Percentiles rank a stretch among this genome's conserved stretches.
phyloP scores from a whole-genome alignment of 2,113 vertebrate species.

The Theropithecus gelada region DNA sequence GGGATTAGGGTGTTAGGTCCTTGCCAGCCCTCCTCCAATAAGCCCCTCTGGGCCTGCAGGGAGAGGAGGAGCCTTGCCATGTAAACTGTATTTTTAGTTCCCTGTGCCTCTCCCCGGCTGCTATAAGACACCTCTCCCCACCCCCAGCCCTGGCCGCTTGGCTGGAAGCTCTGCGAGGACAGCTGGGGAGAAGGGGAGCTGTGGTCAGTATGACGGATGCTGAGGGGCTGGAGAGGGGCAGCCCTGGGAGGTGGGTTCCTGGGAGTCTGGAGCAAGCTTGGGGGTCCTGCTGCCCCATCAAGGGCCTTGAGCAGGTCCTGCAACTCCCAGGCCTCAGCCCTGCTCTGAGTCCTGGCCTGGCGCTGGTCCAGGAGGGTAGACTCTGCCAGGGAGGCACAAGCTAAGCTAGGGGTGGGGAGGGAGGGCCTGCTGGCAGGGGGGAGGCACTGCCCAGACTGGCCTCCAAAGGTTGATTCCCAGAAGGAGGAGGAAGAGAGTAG shows the following conservation, averaged over 20 bases:
- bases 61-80: background rate
- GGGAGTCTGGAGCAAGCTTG: background rate
- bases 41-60: background rate
- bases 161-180: background rate
- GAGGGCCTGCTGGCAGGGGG: background rate
- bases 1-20: background rate
- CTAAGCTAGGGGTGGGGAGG: background rate
- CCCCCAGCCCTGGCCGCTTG: background rate
- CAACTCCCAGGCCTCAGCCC: background rate
- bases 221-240: background rate
- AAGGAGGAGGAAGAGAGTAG: background rate
- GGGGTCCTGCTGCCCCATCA: accelerated
- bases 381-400: background rate
- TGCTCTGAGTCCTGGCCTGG: background rate
- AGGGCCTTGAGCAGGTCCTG: background rate
- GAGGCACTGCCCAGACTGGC: background rate
- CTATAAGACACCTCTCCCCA: constrained; percentile 11
- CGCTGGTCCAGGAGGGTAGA: background rate
- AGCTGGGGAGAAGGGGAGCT: constrained; percentile 46
- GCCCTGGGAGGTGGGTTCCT: background rate
- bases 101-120: background rate
- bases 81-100: constrained; percentile 63
- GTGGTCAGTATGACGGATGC: background rate
- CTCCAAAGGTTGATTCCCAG: background rate
- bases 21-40: background rate